Evolutionary conservation across 2,113 vertebrate genomes (phyloP), one percentile per base, ranked within the genome.

Genomic region (Chaenocephalus aceratus): DNA sequence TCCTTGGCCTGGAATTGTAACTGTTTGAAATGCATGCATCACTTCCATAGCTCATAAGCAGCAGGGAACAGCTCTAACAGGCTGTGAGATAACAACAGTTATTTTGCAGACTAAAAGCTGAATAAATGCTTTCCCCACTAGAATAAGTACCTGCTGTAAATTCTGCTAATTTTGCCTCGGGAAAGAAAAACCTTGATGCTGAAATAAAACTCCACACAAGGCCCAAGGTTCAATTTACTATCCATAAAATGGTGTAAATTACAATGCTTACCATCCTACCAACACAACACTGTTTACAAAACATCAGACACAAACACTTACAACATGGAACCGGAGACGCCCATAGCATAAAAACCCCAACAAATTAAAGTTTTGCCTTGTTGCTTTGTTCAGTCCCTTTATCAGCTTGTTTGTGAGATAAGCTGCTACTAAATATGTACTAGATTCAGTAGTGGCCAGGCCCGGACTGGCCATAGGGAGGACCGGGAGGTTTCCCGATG

Each of bases 41-140:
- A 63, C 54, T 30, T 72, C 26, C 52, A 54, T 79, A 72, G 81
- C 77, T 79, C 65, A 58, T 69, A 34, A 76, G 62, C 66, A 36
- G 85, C 69, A 36, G 48, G 18, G 21, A 58, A 1, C 13, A 23
- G 45, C 79, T 75, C 41, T 65, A 83, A 79, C 57, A 68, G 69
- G 60, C 67, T 44, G 45, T 41, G 75, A 83, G 84, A 92, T 81
- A 88, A 74, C 14, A 90, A 87, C 82, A 79, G 77, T 62, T 68
- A 85, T 87, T 83, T 70, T 85, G 77, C 83, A 65, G 68, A 73
- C 68, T 77, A 77, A 80, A 80, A 80, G 63, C 78, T 68, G 81
- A 79, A 79, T 88, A 74, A 77, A 89, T 75, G 67, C 26, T 72
- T 65, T 86, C 73, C 30, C 36, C 78, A 61, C 54, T 41, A 61